These are phyloP conservation scores for Taxidea taxus DNA, from an alignment of 2,113 vertebrate species.

Conservation along the genomic window DNA sequence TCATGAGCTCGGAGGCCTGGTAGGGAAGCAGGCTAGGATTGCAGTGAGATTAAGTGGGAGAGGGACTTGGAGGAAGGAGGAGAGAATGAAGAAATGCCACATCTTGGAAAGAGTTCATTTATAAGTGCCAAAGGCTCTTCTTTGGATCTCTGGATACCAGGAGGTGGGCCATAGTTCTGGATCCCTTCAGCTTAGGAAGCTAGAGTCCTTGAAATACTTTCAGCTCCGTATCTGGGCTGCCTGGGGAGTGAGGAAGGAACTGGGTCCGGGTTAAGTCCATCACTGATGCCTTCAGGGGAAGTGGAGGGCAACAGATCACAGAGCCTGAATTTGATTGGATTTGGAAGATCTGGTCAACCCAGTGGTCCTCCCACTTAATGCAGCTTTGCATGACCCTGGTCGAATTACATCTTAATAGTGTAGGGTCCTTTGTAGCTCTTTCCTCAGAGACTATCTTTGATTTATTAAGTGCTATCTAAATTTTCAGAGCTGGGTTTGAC, in stretches of 20 bases:
- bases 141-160: not conserved
- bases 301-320: rapidly evolving
- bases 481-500: not conserved
- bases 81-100: rapidly evolving
- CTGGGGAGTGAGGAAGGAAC: rapidly evolving
- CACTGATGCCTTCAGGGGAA: rapidly evolving
- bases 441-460: not conserved
- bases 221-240: not conserved
- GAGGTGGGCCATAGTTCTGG: not conserved
- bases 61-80: not conserved
- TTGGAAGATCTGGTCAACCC: not conserved
- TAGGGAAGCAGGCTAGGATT: not conserved
- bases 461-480: no score
- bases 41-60: not conserved
- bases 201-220: no score
- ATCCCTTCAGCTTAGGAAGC: not conserved
- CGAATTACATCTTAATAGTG: rapidly evolving
- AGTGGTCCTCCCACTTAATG: rapidly evolving
- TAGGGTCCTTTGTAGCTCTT: not conserved
- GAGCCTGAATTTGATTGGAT: rapidly evolving
- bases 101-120: not conserved
- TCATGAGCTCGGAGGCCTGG: not conserved
- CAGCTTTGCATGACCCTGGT: not conserved
- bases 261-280: rapidly evolving
- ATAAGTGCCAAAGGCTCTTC: not conserved